These are phyloP conservation scores for Cybosia mesomella DNA, from an alignment of 2,888 invertebrate species.

Conservation along the genomic window DNA sequence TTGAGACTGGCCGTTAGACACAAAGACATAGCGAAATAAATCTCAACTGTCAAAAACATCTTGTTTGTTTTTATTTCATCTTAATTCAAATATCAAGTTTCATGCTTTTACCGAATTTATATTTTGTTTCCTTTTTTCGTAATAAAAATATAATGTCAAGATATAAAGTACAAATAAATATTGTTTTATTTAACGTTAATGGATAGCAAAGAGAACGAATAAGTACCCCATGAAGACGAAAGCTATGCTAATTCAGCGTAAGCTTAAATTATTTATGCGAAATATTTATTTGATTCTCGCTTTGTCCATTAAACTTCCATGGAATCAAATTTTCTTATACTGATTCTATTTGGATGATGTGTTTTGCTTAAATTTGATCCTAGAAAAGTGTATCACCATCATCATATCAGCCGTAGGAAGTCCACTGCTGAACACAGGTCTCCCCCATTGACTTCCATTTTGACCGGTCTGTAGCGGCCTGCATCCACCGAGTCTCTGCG, in stretches of 20 bases:
- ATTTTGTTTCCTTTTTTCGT: conserved; percentile 18
- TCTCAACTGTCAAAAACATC: conserved; percentile 21
- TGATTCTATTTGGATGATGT: conserved; percentile 25
- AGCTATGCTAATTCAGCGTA: conserved; percentile 40
- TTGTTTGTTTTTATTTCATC: conserved; percentile 22
- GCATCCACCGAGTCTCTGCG: no score
- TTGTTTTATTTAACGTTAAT: conserved; percentile 53
- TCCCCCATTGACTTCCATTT: no score
- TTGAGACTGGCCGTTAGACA: no score
- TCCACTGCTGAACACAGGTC: no score
- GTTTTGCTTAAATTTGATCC: not conserved
- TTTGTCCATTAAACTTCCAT: conserved; percentile 38
- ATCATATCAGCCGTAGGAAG: no score
- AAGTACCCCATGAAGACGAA: conserved; percentile 30
- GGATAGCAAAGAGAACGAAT: conserved; percentile 23
- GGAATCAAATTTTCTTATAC: conserved; percentile 36
- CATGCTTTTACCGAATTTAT: conserved; percentile 28
- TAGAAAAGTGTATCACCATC: not conserved
- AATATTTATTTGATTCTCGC: conserved; percentile 42
- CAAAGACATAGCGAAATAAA: not conserved
- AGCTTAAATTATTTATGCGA: conserved; percentile 38
- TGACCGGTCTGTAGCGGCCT: no score
- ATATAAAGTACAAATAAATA: conserved; percentile 51
- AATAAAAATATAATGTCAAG: conserved; percentile 45
- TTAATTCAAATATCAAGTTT: conserved; percentile 33